Base-by-base conservation (phyloP, 1,140 invertebrate species). In the Eubasilissa regina region DNA sequence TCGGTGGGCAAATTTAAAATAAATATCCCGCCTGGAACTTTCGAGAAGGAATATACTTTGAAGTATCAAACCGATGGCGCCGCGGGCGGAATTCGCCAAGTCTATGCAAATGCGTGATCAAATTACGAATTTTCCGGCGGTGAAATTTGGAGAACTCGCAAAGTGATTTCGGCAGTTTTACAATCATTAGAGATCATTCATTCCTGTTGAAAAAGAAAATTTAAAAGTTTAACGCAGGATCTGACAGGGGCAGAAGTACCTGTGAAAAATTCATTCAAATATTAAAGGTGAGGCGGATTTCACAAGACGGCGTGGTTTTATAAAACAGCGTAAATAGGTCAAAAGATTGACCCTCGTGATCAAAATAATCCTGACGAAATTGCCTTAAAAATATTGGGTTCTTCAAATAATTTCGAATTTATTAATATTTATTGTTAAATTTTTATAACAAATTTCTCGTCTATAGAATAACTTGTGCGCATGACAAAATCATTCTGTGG, bases 151-250 rank as follows among this genome's bases (percentile, higher is more conserved):
- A 51, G 48, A 51, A 51, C 11, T 51, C n/a, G 48, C 48, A 51
- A 51, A 51, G 48, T 51, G 48, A 51, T 51, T 51, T 51, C 48
- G 48, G 48, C 48, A 51, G 48, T 51, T 51, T 51, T 51, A 51
- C 48, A 51, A 51, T 51, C 48, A 51, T 51, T 51, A 51, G 48
- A 51, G 48, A 51, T 51, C 48, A 51, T 51, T 51, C 48, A 51
- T 51, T 51, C 48, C 48, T 51, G 48, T 15, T 35, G n/a, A 51
- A 51, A 15, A 15, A 51, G 48, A 51, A 51, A 51, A 51, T 13
- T 51, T 51, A 12, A 13, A 15, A 51, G 11, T 51, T 51, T 51
- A 15, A 15, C 48, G 48, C n/a, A 13, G 47, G 47, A 48, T 51
- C n/a, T 8, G 48, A 51, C n/a, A 8, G n/a, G 48, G n/a, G 48